phyloP scores from a whole-genome alignment of 2,888 invertebrate species.

The Hyposoter didymator region DNA sequence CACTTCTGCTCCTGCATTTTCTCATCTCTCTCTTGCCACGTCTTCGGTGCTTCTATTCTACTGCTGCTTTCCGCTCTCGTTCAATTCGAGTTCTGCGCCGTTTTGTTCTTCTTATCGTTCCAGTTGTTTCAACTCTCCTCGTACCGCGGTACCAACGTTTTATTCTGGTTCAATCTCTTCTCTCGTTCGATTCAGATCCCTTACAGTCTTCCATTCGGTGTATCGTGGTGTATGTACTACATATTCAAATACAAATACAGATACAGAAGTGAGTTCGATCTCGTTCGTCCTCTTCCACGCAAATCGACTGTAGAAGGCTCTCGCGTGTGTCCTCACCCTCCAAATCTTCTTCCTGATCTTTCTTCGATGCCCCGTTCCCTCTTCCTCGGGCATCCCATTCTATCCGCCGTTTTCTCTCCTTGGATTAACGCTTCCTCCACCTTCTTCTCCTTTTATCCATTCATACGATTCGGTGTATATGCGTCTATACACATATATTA shows the following conservation, averaged over 20 bases:
- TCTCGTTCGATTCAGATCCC: conserved; percentile 56
- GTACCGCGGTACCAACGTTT: conserved; percentile 41
- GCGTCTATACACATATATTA: conserved; percentile 31
- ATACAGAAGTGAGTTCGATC: not conserved
- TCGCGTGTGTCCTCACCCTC: conserved; percentile 65
- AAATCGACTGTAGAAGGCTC: conserved; percentile 53
- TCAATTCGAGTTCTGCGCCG: conserved; percentile 27
- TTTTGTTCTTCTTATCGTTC: conserved; percentile 36
- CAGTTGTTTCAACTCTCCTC: conserved; percentile 35
- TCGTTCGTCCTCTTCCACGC: conserved; percentile 48
- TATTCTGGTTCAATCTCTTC: conserved; percentile 60
- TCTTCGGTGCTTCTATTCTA: conserved; percentile 41
- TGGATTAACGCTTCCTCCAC: conserved; percentile 45
- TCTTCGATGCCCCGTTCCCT: conserved; percentile 55
- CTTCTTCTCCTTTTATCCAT: conserved; percentile 61
- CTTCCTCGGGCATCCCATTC: conserved; percentile 61
- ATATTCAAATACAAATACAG: conserved; percentile 5
- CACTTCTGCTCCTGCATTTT: conserved; percentile 29
- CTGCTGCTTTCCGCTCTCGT: conserved; percentile 48
- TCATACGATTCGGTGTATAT: conserved; percentile 46
- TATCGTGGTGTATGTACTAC: conserved; percentile 25
- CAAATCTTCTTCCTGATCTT: conserved; percentile 68
- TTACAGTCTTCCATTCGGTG: conserved; percentile 38
- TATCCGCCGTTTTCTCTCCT: conserved; percentile 53
- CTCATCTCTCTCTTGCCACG: conserved; percentile 42